Evolutionary conservation across 2,113 vertebrate species (phyloP).

Genomic region (Corynorhinus townsendii): DNA sequence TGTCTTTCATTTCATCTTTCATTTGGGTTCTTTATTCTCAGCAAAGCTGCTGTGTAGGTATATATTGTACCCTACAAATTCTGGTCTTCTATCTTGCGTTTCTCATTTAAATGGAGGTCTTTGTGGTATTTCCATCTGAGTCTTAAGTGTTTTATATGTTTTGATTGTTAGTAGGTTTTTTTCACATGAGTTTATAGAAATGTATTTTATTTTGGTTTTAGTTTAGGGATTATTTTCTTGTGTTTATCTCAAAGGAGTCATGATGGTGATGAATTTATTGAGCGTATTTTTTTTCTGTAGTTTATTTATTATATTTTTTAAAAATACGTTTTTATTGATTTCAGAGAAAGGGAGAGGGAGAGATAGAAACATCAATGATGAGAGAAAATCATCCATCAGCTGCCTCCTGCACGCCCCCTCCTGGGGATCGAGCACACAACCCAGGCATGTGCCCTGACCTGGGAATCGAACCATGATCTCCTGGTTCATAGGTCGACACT

Average conservation of each 20-base stretch:
- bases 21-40: not conserved
- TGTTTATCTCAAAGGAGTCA: not conserved
- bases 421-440: too few species aligned
- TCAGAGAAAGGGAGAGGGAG: too few species aligned
- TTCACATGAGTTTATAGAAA: not conserved
- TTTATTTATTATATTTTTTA: not conserved
- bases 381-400: too few species aligned
- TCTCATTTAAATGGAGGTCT: not conserved
- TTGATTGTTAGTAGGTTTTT: not conserved
- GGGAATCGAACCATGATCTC: too few species aligned
- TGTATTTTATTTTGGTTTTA: not conserved
- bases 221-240: not conserved
- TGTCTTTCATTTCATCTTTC: not conserved
- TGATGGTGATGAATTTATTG: not conserved
- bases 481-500: too few species aligned
- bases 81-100: not conserved
- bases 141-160: not conserved
- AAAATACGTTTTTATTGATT: too few species aligned
- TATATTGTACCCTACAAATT: not conserved
- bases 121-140: not conserved
- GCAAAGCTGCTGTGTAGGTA: not conserved
- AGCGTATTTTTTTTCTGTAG: not conserved
- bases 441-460: too few species aligned
- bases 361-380: too few species aligned
- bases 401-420: too few species aligned